phyloP scores from a whole-genome alignment of 2,888 invertebrate species.

The Coenonympha glycerion region DNA sequence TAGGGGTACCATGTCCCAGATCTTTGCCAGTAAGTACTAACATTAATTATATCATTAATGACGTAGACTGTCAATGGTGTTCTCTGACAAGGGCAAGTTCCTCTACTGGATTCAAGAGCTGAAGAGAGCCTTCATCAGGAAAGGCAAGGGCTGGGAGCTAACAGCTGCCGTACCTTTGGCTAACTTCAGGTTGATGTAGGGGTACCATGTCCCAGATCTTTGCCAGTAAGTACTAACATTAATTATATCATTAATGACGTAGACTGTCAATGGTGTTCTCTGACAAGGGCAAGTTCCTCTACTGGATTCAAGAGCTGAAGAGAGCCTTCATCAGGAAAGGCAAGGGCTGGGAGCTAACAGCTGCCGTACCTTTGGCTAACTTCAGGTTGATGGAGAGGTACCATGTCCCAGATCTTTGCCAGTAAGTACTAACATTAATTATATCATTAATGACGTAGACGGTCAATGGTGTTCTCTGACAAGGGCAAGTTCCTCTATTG shows the following conservation, averaged over 20 bases:
- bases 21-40: constrained; percentile 84
- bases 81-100: constrained; percentile 88
- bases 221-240: constrained; percentile 81
- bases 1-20: constrained; percentile 95
- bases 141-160: constrained; percentile 87
- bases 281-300: constrained; percentile 89
- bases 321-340: constrained; percentile 85
- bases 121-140: constrained; percentile 84
- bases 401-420: constrained; percentile 91
- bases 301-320: constrained; percentile 86
- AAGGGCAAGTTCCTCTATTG: constrained; percentile 88
- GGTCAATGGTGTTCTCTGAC: constrained; percentile 87
- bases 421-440: constrained; percentile 74
- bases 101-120: constrained; percentile 88
- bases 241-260: not conserved
- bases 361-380: constrained; percentile 91
- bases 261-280: too few species aligned
- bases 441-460: too few species aligned
- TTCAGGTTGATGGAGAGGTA: constrained; percentile 92
- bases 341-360: constrained; percentile 90
- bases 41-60: not conserved
- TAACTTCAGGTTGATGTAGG: constrained; percentile 89
- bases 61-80: too few species aligned
- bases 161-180: constrained; percentile 93
- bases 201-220: constrained; percentile 92